Percentiles rank a stretch among this genome's conserved stretches.
Evolutionary conservation across 2,797 vertebrate species (phyloP).

Genomic region (Rousettus madagascariensis): DNA sequence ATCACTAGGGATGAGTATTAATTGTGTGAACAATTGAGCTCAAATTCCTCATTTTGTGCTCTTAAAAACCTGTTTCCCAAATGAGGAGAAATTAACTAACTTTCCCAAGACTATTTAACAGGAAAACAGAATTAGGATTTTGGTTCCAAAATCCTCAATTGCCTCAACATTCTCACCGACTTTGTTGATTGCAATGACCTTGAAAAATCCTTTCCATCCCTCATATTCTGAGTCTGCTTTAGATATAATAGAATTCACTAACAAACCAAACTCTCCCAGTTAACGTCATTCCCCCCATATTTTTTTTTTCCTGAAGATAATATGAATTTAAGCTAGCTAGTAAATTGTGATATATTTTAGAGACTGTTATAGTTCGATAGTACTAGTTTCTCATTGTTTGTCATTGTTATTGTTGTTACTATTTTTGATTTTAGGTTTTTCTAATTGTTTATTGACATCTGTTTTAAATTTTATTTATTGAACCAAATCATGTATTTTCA

Average conservation of each 20-base stretch:
- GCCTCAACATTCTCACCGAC: background rate
- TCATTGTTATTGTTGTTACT: background rate
- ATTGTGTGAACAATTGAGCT: background rate
- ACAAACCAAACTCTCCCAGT: background rate
- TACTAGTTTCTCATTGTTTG: background rate
- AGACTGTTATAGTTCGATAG: background rate
- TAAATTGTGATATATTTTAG: background rate
- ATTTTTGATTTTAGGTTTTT: background rate
- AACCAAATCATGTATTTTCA: conserved; percentile 16
- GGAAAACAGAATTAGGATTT: background rate
- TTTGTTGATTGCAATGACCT: background rate
- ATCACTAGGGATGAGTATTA: background rate
- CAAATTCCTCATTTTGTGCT: background rate
- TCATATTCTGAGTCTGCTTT: background rate
- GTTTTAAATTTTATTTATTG: background rate
- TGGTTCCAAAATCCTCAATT: background rate
- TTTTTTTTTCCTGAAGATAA: background rate
- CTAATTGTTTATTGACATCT: background rate
- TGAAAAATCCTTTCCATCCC: background rate
- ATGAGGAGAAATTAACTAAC: background rate
- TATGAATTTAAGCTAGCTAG: background rate
- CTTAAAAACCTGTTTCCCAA: background rate
- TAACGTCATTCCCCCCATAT: background rate
- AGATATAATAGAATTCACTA: background rate
- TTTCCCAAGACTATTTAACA: background rate